Evolutionary conservation across 2,888 invertebrate genomes (phyloP).

Genomic region (Nymphalis urticae): DNA sequence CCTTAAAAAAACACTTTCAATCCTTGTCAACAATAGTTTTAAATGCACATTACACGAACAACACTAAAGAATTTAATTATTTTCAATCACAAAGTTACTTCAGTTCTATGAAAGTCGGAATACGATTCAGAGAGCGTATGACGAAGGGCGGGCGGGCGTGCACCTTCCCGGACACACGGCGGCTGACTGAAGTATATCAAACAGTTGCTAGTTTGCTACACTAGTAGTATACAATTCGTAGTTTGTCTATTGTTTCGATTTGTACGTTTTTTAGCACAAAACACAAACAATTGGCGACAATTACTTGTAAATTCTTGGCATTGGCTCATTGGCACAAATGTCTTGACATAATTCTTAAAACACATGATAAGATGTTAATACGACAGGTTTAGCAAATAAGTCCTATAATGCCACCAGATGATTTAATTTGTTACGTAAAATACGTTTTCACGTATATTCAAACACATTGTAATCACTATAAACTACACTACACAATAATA

Average conservation of each 20-base stretch:
- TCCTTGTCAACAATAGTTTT: constrained; percentile 12
- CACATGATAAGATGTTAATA: not conserved
- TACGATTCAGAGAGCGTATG: constrained; percentile 9
- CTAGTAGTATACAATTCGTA: constrained; percentile 13
- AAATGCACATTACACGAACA: constrained; percentile 22
- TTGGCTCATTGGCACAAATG: constrained; percentile 26
- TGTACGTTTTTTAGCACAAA: constrained; percentile 35
- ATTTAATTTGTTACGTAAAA: no score
- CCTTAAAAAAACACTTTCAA: constrained; percentile 26
- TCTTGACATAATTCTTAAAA: not conserved
- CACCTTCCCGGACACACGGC: constrained; percentile 48
- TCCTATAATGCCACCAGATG: no score
- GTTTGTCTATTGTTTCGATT: constrained; percentile 32
- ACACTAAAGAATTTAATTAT: not conserved
- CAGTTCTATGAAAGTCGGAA: constrained; percentile 8
- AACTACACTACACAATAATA: no score
- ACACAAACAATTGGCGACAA: constrained; percentile 33
- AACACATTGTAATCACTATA: no score
- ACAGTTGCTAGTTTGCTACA: constrained; percentile 23
- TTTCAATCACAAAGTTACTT: constrained; percentile 5
- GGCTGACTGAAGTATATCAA: constrained; percentile 48
- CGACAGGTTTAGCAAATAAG: not conserved
- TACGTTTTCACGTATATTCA: no score
- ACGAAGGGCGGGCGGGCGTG: constrained; percentile 63
- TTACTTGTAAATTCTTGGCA: constrained; percentile 40